phyloP scores from a whole-genome alignment of 2,797 vertebrate genomes.

The Sardinella longiceps region DNA sequence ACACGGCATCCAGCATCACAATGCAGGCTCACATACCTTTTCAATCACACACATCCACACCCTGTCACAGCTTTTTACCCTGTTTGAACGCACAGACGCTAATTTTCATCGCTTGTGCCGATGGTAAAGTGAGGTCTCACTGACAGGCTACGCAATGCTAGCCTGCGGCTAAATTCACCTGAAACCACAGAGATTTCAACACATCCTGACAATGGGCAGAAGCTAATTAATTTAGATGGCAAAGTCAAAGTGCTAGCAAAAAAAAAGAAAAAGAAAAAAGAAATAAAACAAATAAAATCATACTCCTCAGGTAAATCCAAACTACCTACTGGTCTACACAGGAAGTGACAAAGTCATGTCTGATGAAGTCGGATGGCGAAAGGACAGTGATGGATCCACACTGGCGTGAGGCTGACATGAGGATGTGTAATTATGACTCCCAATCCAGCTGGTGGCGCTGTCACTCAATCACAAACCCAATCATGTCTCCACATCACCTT shows the following conservation, averaged over 20 bases:
- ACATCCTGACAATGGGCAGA: neutral
- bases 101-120: neutral
- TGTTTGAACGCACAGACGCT: slow-evolving; percentile 17
- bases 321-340: neutral
- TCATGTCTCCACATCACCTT: neutral
- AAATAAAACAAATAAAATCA: slow-evolving; percentile 24
- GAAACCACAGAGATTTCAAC: neutral
- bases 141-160: neutral
- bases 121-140: slow-evolving; percentile 18
- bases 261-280: neutral
- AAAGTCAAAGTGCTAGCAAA: slow-evolving; percentile 1
- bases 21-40: neutral
- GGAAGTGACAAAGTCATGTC: neutral
- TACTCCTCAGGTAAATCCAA: slow-evolving; percentile 5
- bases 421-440: neutral
- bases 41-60: neutral
- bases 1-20: neutral
- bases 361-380: neutral
- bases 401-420: slow-evolving; percentile 19
- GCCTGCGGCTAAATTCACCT: neutral
- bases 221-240: neutral
- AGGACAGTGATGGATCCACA: neutral
- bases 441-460: neutral
- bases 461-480: neutral
- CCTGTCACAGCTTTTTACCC: slow-evolving; percentile 12